phyloP scores from a whole-genome alignment of 2,797 vertebrate genomes.

The Silurus lanzhouensis region DNA sequence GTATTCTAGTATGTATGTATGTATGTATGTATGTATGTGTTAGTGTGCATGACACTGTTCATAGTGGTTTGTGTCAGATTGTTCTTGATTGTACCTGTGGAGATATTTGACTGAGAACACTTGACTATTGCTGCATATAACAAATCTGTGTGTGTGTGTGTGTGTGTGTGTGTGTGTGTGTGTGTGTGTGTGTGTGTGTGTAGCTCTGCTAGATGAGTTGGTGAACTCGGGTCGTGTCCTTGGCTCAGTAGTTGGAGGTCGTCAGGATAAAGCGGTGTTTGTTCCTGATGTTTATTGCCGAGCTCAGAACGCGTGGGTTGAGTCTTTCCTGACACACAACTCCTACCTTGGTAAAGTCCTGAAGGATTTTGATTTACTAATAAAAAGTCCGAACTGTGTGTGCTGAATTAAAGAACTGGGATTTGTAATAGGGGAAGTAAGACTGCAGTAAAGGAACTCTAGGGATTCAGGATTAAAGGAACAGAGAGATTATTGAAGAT shows the following conservation, averaged over 20 bases:
- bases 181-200: background rate
- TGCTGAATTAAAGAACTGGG: background rate
- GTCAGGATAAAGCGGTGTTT: slow-evolving; percentile 93
- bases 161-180: background rate
- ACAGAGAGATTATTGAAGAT: background rate
- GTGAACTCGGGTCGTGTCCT: slow-evolving; percentile 85
- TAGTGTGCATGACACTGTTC: too few species aligned
- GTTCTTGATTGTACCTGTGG: too few species aligned
- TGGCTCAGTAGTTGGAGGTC: slow-evolving; percentile 88
- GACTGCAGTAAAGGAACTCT: background rate
- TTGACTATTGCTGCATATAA: background rate
- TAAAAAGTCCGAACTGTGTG: background rate
- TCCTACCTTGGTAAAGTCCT: slow-evolving; percentile 86
- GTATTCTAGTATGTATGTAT: too few species aligned
- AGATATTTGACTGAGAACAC: too few species aligned
- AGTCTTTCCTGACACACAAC: slow-evolving; percentile 95
- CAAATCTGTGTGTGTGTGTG: background rate
- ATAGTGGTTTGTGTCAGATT: too few species aligned
- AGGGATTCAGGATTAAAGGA: background rate
- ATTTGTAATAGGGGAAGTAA: background rate
- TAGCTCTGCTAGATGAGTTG: slow-evolving; percentile 90
- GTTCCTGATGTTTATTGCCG: slow-evolving; percentile 93
- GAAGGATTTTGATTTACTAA: background rate
- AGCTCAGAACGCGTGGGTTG: slow-evolving; percentile 93
- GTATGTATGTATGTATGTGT: too few species aligned